Evolutionary conservation across 2,113 vertebrate genomes (phyloP), one percentile per base, ranked within the genome.

Genomic region (Edolisoma coerulescens): DNA sequence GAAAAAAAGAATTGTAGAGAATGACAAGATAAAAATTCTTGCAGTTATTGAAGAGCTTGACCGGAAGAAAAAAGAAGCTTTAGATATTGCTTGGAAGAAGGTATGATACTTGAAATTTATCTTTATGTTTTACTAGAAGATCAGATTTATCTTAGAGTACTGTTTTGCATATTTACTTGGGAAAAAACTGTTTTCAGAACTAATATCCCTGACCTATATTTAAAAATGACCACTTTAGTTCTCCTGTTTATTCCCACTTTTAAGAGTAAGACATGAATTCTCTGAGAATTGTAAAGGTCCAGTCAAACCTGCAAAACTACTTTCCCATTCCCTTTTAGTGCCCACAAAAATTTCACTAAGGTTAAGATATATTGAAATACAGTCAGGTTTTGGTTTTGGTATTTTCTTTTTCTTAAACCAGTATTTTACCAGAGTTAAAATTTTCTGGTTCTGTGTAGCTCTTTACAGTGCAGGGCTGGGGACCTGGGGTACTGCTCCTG

Each of bases 71-170:
- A 99, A 98, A 6, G 97, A 99, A 95, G 98, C 99, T 59, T 97
- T 99, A 59, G 97, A 99, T 59, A 53, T 99, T 88, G 99, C 99
- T 3, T 99, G 99, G 99, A 98, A 99, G 97, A 99, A 99, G 99
- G 99, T 99, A 98, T 35, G 92, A 87, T 21, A 24, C 21, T 76
- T 64, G 14, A 53, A 83, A 73, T 41, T 23, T 35, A 42, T 61
- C 16, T 77, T 83, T 21, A 35, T 16, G 9, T 32, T 70, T 89
- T 70, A 73, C 39, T 26, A 50, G 21, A 69, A 6, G 14, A 53
- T 87, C 14, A 61, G 13, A 32, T 84, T 82, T 63, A 30, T 53
- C 7, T 53, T 67, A 35, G 11, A 33, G 59, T 41, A 61, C 20
- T 68, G 5, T n/a, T 92, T 50, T 83, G 28, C 11, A 0, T 76